Conservation (phyloP, 2,113 vertebrate species). For the Pangasianodon gigas region DNA sequence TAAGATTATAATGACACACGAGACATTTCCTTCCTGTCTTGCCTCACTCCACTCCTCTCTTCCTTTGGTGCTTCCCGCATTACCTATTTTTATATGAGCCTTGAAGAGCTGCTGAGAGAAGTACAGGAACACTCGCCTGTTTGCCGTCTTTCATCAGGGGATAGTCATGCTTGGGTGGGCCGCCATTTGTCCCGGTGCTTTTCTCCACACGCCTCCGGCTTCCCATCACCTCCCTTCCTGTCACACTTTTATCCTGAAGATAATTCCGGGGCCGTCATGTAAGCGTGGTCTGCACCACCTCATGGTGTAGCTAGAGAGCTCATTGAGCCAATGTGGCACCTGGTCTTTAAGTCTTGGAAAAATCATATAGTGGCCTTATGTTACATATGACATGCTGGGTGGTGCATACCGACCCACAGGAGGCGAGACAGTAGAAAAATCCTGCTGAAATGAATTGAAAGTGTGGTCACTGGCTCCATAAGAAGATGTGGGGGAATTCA, state of each 20-base stretch:
- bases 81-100: constrained; percentile 14
- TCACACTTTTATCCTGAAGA: constrained; percentile 14
- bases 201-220: not conserved
- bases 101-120: constrained; percentile 53
- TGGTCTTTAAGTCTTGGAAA: not conserved
- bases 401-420: constrained; percentile 22
- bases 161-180: constrained; percentile 44
- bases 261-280: not conserved
- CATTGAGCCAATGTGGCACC: not conserved
- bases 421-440: constrained; percentile 6
- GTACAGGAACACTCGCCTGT: constrained; percentile 20
- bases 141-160: constrained; percentile 29
- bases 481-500: not conserved
- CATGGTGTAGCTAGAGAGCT: constrained; percentile 19
- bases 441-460: constrained; percentile 38
- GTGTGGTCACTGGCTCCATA: constrained; percentile 45
- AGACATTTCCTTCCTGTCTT: constrained; percentile 46
- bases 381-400: not conserved
- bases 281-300: constrained; percentile 31
- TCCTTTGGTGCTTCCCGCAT: not conserved
- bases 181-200: constrained; percentile 7
- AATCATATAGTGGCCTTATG: not conserved
- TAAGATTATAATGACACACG: constrained; percentile 1
- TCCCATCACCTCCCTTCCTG: constrained; percentile 23
- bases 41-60: constrained; percentile 25